A percentile compares a stretch with the other conserved stretches of the same genome.
Evolutionary conservation across 2,113 vertebrate species (phyloP).

Genomic region (Microcebus tavaratra): DNA sequence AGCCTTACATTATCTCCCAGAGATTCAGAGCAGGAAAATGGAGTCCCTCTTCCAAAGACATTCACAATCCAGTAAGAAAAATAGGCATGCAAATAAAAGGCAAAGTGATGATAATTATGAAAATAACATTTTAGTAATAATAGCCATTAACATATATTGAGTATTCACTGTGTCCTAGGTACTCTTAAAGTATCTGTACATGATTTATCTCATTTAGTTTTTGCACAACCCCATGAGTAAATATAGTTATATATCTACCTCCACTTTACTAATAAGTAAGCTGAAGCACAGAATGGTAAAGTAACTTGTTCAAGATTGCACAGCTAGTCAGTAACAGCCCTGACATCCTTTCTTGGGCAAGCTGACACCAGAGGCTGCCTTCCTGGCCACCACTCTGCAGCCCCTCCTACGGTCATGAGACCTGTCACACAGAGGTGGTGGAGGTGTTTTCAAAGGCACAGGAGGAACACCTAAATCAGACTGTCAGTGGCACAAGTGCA

Average conservation of each 20-base stretch:
- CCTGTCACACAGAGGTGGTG: background rate
- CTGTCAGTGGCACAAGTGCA: background rate
- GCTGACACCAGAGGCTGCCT: background rate
- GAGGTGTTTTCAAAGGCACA: accelerated
- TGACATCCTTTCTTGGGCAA: too few relatives aligned
- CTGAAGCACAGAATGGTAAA: background rate
- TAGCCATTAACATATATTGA: background rate
- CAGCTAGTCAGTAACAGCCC: background rate
- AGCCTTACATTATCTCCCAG: background rate
- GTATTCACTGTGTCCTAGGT: background rate
- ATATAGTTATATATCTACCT: background rate
- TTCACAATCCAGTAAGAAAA: background rate
- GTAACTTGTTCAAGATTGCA: background rate
- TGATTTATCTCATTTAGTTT: background rate
- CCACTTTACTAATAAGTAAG: background rate
- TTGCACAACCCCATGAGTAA: background rate
- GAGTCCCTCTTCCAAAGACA: background rate
- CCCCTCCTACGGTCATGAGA: background rate
- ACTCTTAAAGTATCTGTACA: background rate
- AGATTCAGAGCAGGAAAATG: background rate
- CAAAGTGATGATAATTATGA: background rate
- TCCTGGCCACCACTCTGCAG: accelerated
- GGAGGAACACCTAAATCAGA: background rate
- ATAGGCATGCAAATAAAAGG: background rate
- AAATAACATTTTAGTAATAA: background rate